Conservation (phyloP, 1,140 invertebrate species). For the Drosophila jambulina region DNA sequence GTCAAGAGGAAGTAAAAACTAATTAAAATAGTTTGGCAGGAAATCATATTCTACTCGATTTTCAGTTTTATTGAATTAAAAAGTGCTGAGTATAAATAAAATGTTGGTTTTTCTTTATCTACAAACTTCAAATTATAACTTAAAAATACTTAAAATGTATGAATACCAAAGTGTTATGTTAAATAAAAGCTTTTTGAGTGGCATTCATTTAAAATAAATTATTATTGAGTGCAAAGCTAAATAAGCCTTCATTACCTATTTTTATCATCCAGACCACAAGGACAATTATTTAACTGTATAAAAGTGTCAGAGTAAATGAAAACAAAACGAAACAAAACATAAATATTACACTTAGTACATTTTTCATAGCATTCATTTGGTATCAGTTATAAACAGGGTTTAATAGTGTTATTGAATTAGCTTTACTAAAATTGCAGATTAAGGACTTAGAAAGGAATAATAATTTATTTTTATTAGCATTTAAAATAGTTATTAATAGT, state of each 20-base stretch:
- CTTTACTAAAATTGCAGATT: background rate
- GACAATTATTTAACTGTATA: background rate
- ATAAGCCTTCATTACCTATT: background rate
- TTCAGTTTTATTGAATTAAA: background rate
- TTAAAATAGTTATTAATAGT: background rate
- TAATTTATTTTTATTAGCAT: background rate
- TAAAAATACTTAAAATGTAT: too few species aligned
- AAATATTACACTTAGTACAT: background rate
- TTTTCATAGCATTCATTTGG: slow-evolving; percentile 3
- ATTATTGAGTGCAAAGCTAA: too few species aligned
- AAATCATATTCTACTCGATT: background rate
- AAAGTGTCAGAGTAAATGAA: background rate
- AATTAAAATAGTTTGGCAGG: background rate
- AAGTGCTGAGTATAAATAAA: background rate
- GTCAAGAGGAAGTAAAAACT: too few species aligned
- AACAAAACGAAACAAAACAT: background rate
- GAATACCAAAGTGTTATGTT: too few species aligned
- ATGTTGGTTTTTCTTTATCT: too few species aligned
- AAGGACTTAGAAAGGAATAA: background rate
- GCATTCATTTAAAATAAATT: too few species aligned
- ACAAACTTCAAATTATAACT: too few species aligned
- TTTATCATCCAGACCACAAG: background rate
- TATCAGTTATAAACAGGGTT: background rate
- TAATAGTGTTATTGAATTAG: background rate
- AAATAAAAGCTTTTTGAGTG: background rate